Base-by-base conservation (phyloP, 2,888 invertebrate species). In the Ophion costatus region DNA sequence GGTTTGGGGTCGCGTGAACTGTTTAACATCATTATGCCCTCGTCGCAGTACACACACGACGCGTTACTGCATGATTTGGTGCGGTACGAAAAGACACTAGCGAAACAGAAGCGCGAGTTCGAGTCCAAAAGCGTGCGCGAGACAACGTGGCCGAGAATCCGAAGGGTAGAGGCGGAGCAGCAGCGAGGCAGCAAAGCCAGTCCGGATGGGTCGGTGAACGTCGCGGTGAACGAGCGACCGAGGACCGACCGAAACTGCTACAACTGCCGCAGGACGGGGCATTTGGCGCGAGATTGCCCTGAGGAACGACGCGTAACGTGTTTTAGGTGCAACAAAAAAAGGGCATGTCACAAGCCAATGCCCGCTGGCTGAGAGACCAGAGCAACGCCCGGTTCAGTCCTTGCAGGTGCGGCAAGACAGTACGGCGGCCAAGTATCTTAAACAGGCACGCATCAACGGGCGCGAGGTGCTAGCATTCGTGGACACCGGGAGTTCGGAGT, bases 381-480 rank as follows among this genome's bases (percentile, higher is more conserved):
- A 38, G 5, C 38, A 38, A 38, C 38, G 38, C 0, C 9, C 38
- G 38, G 38, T 38, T 6, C 38, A 38, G 38, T 38, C 38, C 0
- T 38, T 38, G 38, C 7, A 38, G 38, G 38, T 9, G 38, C 56
- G n/a, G 0, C 56, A 10, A 56, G n/a, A n/a, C 56, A 9, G 56
- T 56, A n/a, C 56, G 0, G 10, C 17, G 17, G 38, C 38, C 0
- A 38, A 38, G 38, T 38, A 38, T 9, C 38, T 17, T 1, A 81
- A 81, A 61, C 78, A 84, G 22, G 82, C 70, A 11, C 42, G 75
- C 51, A 56, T 85, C n/a, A 76, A 85, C 33, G 7, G 38, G 51
- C 75, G 4, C 79, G 84, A 0, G 75, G 79, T 29, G 38, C 9
- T 38, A 9, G 7, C 38, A 0, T 38, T 38, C 38, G 38, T 38